phyloP scores from a whole-genome alignment of 2,888 invertebrate genomes.

The Homarus gammarus region DNA sequence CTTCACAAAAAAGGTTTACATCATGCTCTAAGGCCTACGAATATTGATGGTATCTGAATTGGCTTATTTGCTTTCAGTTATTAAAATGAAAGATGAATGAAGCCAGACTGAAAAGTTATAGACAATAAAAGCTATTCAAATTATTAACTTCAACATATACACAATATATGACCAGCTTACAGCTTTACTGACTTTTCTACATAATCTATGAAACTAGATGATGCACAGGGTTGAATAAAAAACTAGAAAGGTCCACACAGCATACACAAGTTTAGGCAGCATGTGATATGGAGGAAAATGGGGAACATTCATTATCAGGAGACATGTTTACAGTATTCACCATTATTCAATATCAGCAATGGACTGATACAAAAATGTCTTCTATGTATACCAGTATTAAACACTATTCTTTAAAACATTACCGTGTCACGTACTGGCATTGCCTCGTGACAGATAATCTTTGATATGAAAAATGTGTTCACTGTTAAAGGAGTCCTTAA shows the following conservation, averaged over 20 bases:
- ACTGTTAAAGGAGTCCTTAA: constrained; percentile 45
- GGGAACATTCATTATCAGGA: constrained; percentile 50
- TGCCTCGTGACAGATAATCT: constrained; percentile 31
- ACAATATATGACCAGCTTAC: constrained; percentile 36
- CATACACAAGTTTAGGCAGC: constrained; percentile 59
- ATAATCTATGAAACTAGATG: constrained; percentile 62
- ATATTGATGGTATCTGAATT: not conserved
- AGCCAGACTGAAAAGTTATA: not conserved
- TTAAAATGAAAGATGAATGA: constrained; percentile 12
- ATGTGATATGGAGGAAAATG: constrained; percentile 56
- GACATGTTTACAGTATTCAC: constrained; percentile 36
- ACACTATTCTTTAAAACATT: constrained; percentile 45
- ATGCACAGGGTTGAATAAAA: constrained; percentile 60
- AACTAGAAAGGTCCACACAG: constrained; percentile 65
- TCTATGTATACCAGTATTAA: constrained; percentile 55
- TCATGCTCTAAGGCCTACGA: not conserved
- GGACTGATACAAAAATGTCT: constrained; percentile 53
- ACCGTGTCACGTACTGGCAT: constrained; percentile 38
- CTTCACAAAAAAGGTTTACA: no score
- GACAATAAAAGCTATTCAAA: not conserved
- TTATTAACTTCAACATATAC: constrained; percentile 36
- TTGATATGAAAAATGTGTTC: constrained; percentile 67
- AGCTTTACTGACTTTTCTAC: constrained; percentile 46
- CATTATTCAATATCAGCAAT: constrained; percentile 49
- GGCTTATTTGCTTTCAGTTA: constrained; percentile 27